Conservation (phyloP, 2,888 invertebrate genomes). For the Heliconius hortense region DNA sequence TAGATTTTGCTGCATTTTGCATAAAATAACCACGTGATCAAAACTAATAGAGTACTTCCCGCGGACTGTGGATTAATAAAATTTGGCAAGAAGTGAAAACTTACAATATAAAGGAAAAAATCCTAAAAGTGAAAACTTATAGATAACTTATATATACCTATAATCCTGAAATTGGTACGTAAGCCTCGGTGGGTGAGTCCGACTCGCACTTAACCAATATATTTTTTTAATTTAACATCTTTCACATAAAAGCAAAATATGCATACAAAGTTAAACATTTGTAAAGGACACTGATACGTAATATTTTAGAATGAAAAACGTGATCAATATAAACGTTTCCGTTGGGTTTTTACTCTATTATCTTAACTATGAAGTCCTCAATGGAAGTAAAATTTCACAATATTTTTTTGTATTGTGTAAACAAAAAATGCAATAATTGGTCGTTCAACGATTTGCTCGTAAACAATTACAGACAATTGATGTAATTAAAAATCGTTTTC, state of each 20-base stretch:
- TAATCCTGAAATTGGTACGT: no score
- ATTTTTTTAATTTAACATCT: no score
- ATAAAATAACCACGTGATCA: no score
- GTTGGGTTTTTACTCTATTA: background rate
- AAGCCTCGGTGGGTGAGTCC: no score
- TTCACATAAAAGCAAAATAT: background rate
- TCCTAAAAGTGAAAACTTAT: no score
- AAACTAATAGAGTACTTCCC: no score
- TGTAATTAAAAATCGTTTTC: slow-evolving; percentile 6
- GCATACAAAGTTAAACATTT: background rate
- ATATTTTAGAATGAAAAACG: slow-evolving; percentile 4
- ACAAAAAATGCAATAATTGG: background rate
- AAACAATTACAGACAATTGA: background rate
- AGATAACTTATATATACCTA: no score
- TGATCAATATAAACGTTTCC: slow-evolving; percentile 1
- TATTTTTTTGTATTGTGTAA: slow-evolving; percentile 2
- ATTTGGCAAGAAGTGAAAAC: no score
- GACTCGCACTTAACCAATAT: no score
- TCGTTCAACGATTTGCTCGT: background rate
- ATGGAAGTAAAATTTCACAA: slow-evolving; percentile 20
- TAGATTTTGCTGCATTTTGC: no score
- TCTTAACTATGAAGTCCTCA: background rate
- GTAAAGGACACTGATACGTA: background rate
- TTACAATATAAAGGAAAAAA: no score
- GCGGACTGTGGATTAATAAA: no score